Percentiles rank a stretch among this genome's conserved stretches.
Conservation (phyloP, 1,140 invertebrate genomes). For the Bombus consobrinus region DNA sequence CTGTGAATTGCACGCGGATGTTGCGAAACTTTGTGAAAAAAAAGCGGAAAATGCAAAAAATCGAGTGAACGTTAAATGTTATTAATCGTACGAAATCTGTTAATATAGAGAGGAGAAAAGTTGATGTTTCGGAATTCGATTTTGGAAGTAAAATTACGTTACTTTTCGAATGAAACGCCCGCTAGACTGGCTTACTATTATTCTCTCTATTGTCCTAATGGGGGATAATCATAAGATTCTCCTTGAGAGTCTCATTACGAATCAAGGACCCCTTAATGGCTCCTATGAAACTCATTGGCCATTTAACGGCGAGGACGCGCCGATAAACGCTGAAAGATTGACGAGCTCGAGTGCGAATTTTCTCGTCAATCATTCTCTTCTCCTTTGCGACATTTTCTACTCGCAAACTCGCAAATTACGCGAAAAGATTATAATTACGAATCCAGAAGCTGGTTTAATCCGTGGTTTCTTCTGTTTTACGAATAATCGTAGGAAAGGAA, state of each 20-base stretch:
- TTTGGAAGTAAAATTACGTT: background rate
- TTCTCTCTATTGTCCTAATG: slow-evolving; percentile 77
- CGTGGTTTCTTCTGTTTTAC: background rate
- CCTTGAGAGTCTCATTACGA: slow-evolving; percentile 79
- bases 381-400: slow-evolving; percentile 7
- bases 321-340: slow-evolving; percentile 63
- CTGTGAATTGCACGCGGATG: background rate
- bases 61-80: background rate
- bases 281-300: slow-evolving; percentile 75
- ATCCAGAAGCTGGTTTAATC: background rate
- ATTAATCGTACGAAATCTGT: background rate
- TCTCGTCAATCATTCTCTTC: slow-evolving; percentile 59
- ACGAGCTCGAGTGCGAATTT: slow-evolving; percentile 71
- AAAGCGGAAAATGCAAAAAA: background rate
- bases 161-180: slow-evolving; percentile 56
- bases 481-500: too few relatives aligned
- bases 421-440: background rate
- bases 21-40: background rate
- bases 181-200: slow-evolving; percentile 67
- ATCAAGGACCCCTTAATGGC: slow-evolving; percentile 71
- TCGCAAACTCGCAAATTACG: slow-evolving; percentile 25
- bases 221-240: slow-evolving; percentile 78
- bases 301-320: slow-evolving; percentile 71
- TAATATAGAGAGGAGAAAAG: too few relatives aligned
- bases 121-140: background rate